Percentiles rank a stretch among this genome's conserved stretches.
phyloP scores from a whole-genome alignment of 2,113 vertebrate species.

The Craseonycteris thonglongyai region DNA sequence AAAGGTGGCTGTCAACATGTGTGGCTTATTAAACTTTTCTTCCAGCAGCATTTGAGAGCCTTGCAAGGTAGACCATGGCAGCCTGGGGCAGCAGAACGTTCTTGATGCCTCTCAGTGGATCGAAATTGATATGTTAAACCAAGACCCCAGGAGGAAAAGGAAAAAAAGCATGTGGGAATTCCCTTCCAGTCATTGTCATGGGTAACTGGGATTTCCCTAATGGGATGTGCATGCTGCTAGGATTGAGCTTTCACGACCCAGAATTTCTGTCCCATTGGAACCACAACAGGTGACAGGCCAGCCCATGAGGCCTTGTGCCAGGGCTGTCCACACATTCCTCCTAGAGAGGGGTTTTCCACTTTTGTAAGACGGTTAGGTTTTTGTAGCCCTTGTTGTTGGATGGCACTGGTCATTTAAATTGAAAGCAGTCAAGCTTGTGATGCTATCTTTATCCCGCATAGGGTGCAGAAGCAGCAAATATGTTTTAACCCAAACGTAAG shows the following conservation, averaged over 20 bases:
- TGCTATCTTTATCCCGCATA: neutral
- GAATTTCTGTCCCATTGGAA: neutral
- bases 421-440: neutral
- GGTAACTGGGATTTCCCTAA: neutral
- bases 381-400: neutral
- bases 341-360: neutral
- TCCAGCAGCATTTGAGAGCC: neutral
- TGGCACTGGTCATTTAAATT: neutral
- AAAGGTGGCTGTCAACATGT: conserved; percentile 27
- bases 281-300: neutral
- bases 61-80: neutral
- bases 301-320: neutral
- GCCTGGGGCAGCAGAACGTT: neutral
- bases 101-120: neutral
- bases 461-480: neutral
- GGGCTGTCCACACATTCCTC: neutral
- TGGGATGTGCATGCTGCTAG: neutral
- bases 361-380: neutral
- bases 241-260: neutral
- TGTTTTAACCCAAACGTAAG: neutral
- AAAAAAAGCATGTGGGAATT: neutral
- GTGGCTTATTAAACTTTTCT: neutral
- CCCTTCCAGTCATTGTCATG: neutral
- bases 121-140: neutral
- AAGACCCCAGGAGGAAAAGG: neutral